Evolutionary conservation across 2,113 vertebrate species (phyloP), one percentile per base, ranked within the genome.

Genomic region (Irena cyanogastra): DNA sequence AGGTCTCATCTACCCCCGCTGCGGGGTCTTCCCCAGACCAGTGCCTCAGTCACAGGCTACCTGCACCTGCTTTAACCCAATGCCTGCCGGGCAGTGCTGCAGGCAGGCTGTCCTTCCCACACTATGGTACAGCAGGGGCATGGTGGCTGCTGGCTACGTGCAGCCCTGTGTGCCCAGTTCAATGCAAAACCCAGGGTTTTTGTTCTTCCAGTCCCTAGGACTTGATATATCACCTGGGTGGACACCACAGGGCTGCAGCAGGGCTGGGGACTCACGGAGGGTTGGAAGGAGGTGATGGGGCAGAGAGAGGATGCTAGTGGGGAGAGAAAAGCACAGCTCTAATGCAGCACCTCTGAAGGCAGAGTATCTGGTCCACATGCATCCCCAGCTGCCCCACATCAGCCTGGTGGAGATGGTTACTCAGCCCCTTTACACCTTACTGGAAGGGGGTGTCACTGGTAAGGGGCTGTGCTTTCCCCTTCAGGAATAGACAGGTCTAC

Each of bases 71-170:
- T 77, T 85, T 92, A 90, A 90, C 75, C 30, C 21, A 0, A 4
- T 54, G 45, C 31, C 16, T 71, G 61, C 90, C 1, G 19, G 37
- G 35, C 31, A 54, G 42, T 7, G 3, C 28, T 64, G 83, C 44
- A 33, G 80, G 33, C 61, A 26, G 23, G 21, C 80, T 93, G 68
- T 64, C 17, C 35, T 79, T n/a, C 37, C 37, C 9, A 3, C 4
- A 3, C 26, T 0, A 0, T 0, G 6, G 31, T 54, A 74, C 74
- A 75, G 39, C 1, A 2, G 21, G 54, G 42, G 8, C 42, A 78
- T 0, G 0, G 39, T 52, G 60, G 23, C 39, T 64, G 42, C 79
- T 16, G n/a, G 11, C 35, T 78, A 22, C 0, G 0, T 27, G 42
- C 80, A 81, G 42, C 27, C 15, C n/a, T 19, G 11, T 37, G 53